Evolutionary conservation across 2,888 invertebrate genomes (phyloP).

Genomic region (Acanthoscelides obtectus): DNA sequence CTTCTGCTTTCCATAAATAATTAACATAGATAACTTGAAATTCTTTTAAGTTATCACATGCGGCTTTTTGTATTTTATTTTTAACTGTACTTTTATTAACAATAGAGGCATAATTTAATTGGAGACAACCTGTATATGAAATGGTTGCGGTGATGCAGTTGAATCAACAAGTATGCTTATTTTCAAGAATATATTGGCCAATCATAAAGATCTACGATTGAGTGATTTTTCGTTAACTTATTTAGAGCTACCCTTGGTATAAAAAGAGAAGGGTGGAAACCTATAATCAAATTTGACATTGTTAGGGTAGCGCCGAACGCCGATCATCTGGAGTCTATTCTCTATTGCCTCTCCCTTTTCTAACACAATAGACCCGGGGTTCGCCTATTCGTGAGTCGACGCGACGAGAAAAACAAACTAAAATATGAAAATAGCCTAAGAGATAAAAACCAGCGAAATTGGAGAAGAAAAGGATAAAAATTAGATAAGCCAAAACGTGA

Average conservation of each 20-base stretch:
- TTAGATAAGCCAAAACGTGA: too few relatives aligned
- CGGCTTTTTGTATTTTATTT: too few relatives aligned
- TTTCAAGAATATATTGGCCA: neutral
- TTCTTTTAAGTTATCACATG: too few relatives aligned
- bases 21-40: too few relatives aligned
- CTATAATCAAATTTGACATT: neutral
- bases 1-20: too few relatives aligned
- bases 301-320: neutral
- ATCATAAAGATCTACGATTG: neutral
- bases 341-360: neutral
- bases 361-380: neutral
- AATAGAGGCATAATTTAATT: too few relatives aligned
- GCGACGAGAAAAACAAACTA: neutral
- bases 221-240: neutral
- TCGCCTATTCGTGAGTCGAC: neutral
- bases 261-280: neutral
- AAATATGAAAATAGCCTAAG: neutral
- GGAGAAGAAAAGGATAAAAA: too few relatives aligned
- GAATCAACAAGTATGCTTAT: neutral
- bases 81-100: too few relatives aligned
- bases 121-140: too few relatives aligned
- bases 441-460: neutral
- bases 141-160: too few relatives aligned
- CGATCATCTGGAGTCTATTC: neutral
- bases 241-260: neutral